Evolutionary conservation across 2,113 vertebrate genomes (phyloP).

Genomic region (Tragelaphus buxtoni): DNA sequence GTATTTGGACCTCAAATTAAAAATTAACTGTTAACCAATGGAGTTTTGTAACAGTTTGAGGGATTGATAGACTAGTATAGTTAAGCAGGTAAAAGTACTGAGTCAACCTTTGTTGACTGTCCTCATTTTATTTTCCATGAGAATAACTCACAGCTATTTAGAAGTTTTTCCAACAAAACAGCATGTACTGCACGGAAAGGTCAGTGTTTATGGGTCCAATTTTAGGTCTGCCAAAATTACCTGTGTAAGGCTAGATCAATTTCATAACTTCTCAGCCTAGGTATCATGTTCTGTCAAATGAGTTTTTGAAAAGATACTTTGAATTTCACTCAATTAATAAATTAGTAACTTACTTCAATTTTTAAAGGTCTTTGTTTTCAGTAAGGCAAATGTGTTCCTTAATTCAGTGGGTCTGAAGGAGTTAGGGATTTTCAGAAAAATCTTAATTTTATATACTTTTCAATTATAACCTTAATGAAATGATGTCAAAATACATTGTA

Average conservation of each 20-base stretch:
- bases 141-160: not conserved
- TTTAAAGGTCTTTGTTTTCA: no score
- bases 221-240: not conserved
- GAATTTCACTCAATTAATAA: no score
- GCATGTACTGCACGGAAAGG: rapidly evolving
- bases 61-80: not conserved
- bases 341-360: no score
- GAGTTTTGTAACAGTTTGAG: not conserved
- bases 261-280: not conserved
- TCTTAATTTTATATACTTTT: not conserved
- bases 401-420: not conserved
- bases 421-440: not conserved
- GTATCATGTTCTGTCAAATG: not conserved
- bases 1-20: not conserved
- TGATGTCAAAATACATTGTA: not conserved
- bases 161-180: not conserved
- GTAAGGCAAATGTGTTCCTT: not conserved
- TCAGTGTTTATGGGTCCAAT: not conserved
- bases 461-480: not conserved
- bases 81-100: not conserved
- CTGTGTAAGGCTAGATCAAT: not conserved
- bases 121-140: not conserved
- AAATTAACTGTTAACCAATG: not conserved
- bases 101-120: not conserved
- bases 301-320: no score